Percentiles rank a stretch among this genome's conserved stretches.
These are phyloP conservation scores for Pollenia angustigena DNA, from an alignment of 2,888 invertebrate genomes.

Conservation along the genomic window DNA sequence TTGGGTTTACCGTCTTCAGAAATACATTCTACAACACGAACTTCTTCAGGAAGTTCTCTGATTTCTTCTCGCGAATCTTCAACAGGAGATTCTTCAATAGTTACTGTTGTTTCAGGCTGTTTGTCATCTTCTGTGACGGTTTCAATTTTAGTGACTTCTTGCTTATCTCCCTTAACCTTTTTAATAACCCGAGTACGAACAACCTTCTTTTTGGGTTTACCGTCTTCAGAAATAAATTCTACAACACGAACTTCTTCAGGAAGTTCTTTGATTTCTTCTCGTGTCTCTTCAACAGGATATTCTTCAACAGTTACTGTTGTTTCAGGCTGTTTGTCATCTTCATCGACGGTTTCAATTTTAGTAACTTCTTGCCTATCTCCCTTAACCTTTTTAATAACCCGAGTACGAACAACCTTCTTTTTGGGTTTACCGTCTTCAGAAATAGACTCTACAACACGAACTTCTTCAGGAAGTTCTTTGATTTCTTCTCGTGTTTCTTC, in stretches of 20 bases:
- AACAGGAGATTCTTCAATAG: conserved; percentile 48
- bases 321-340: conserved; percentile 65
- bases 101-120: conserved; percentile 63
- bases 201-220: conserved; percentile 54
- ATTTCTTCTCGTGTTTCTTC: conserved; percentile 48
- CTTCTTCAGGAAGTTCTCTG: conserved; percentile 62
- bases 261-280: conserved; percentile 45
- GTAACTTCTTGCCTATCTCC: conserved; percentile 63
- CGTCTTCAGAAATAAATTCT: conserved; percentile 54
- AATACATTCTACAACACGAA: conserved; percentile 48
- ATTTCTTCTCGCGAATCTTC: conserved; percentile 47
- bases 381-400: conserved; percentile 61
- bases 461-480: conserved; percentile 51
- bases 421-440: conserved; percentile 62
- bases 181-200: conserved; percentile 61
- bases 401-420: conserved; percentile 56
- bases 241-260: conserved; percentile 59
- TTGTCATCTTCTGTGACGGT: conserved; percentile 65
- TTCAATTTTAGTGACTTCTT: conserved; percentile 66
- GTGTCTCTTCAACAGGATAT: conserved; percentile 36
- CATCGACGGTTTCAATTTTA: conserved; percentile 62
- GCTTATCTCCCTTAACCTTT: conserved; percentile 58
- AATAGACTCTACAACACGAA: conserved; percentile 36
- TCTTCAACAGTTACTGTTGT: conserved; percentile 60
- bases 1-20: conserved; percentile 61